phyloP scores from a whole-genome alignment of 2,888 invertebrate genomes.

The Rhynchonema sp. region DNA sequence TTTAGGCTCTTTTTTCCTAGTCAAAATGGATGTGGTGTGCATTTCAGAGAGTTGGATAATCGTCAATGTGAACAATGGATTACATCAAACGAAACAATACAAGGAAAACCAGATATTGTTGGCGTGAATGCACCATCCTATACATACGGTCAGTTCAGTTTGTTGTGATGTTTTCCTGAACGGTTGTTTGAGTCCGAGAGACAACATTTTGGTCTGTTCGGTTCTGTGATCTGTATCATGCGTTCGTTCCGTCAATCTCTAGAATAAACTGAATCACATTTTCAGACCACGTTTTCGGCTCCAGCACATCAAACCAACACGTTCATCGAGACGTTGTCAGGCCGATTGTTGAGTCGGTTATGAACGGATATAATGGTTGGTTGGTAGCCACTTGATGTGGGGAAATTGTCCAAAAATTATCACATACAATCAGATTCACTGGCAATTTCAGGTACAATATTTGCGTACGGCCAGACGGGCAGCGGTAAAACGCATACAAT shows the following conservation, averaged over 20 bases:
- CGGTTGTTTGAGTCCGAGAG: not conserved
- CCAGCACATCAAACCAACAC: not conserved
- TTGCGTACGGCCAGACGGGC: conserved; percentile 8
- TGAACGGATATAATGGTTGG: not conserved
- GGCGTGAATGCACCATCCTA: not conserved
- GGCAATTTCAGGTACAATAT: conserved; percentile 6
- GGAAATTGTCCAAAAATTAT: not conserved
- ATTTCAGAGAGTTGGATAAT: not conserved
- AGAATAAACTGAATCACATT: no score
- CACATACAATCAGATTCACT: not conserved
- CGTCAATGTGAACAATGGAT: not conserved
- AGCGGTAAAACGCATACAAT: conserved; percentile 55
- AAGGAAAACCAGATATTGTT: not conserved
- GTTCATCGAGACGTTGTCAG: not conserved
- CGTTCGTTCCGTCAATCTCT: no score
- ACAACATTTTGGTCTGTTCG: no score
- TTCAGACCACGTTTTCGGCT: not conserved
- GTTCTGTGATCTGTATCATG: no score
- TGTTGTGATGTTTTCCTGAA: not conserved
- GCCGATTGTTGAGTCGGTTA: not conserved
- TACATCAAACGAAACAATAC: not conserved
- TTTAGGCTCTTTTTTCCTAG: no score
- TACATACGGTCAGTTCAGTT: not conserved
- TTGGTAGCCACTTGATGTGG: not conserved
- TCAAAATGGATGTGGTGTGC: no score